Evolutionary conservation across 2,888 invertebrate genomes (phyloP), one percentile per base, ranked within the genome.

Genomic region (Pachycephus smyrnensis): DNA sequence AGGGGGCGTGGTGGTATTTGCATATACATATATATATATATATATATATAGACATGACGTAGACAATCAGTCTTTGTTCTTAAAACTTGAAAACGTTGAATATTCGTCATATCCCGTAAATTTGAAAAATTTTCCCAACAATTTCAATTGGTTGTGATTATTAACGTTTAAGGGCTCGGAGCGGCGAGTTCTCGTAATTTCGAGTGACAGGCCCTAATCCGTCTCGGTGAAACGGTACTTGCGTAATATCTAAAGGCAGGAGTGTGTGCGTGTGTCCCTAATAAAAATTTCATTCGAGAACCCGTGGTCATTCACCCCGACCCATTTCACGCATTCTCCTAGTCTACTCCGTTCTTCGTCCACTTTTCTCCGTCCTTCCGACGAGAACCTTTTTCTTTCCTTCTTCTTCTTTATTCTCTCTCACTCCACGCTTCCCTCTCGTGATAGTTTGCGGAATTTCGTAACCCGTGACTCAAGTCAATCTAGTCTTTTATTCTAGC

Each of bases 231-330:
- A 81, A 81, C 79, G 81, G 80, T 73, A 80, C 77, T 84, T 84
- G 78, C 81, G 83, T 79, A 83, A 83, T 83, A 80, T 82, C 83
- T 77, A 80, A 76, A 71, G 69, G 68, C 33, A 36, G 76, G 76
- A 77, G 76, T 68, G 78, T 23, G 75, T 68, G 73, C 69, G 36
- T 73, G 80, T 84, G 87, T 83, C 85, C 87, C 84, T 86, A 88
- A 87, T 88, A 85, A 88, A 55, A 87, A 86, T 85, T 88, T 83
- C 77, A 86, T 85, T 83, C 84, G 84, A 83, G 82, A 77, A 78
- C 79, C 80, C 80, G 77, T 80, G 88, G 86, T 88, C 89, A 78
- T 86, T 88, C 87, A 81, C 84, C 88, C 81, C 86, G 81, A 84
- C 83, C 86, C 82, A 85, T 86, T 87, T 85, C 23, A 82, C 82